phyloP scores from a whole-genome alignment of 2,888 invertebrate genomes.

The Rotaria socialis region DNA sequence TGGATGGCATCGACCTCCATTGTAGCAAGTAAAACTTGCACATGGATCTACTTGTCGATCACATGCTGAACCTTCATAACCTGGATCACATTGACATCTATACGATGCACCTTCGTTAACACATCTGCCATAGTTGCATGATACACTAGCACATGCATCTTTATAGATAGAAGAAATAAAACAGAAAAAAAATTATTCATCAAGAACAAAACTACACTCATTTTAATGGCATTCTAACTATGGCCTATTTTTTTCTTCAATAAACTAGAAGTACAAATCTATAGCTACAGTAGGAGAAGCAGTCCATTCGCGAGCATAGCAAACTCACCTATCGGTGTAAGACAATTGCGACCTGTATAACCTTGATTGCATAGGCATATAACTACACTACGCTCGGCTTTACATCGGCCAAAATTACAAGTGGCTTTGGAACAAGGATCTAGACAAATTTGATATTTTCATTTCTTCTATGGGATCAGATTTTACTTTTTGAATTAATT shows the following conservation, averaged over 20 bases:
- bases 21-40: not conserved
- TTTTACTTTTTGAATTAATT: no score
- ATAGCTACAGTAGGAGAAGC: not conserved
- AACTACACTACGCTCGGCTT: not conserved
- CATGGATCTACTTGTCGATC: conserved; percentile 23
- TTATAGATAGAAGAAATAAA: not conserved
- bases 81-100: not conserved
- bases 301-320: not conserved
- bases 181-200: not conserved
- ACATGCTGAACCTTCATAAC: conserved; percentile 28
- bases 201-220: no score
- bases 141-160: conserved; percentile 5
- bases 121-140: conserved; percentile 29
- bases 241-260: no score
- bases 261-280: no score
- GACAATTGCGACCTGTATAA: not conserved
- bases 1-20: not conserved
- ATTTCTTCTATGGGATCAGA: not conserved
- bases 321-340: not conserved
- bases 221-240: not conserved
- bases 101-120: not conserved
- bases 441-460: not conserved
- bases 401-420: conserved; percentile 25
- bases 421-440: not conserved
- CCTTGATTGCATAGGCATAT: not conserved